Evolutionary conservation across 2,113 vertebrate species (phyloP), one percentile per base, ranked within the genome.

Genomic region (Halichoerus grypus): DNA sequence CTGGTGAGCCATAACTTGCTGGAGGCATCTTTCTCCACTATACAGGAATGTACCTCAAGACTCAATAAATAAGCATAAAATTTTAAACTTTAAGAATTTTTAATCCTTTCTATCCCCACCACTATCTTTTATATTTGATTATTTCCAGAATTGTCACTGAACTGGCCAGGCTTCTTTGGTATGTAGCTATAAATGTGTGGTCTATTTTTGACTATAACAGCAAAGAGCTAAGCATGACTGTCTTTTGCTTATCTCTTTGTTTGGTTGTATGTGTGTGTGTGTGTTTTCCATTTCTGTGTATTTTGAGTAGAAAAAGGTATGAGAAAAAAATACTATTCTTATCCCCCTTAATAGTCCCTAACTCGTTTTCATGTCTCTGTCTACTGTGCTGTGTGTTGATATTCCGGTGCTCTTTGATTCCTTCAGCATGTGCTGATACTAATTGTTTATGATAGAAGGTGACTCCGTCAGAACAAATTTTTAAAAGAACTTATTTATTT

Each of bases 401-500:
- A 46, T 0, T 12, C 53, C 3, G 79, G 28, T 9, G 19, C 3
- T 84, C 28, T 55, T 55, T 36, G 31, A 57, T 49, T n/a, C 33
- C 61, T 42, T 94, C 53, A 86, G 26, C 10, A 5, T 77, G 86
- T 49, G 55, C 15, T 96, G 69, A 87, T n/a, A 65, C 9, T 28
- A 72, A 53, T 76, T 86, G 51, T 84, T 86, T 96, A 19, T 94
- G 11, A 65, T 36, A 86, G 39, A 42, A 84, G 15, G 36, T 71
- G 7, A 82, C 6, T 67, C 55, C 65, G 42, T 5, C 18, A 63
- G 79, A 94, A 39, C 42, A 46, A 65, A 36, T 91, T 80, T 42
- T 88, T 63, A 74, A 95, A 83, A 65, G 76, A 86, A 13, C 10
- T 88, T 97, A 16, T 95, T 88, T 96, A 13, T 95, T 93, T 85